Conservation (phyloP, 2,797 vertebrate species). For the Chelonia mydas region DNA sequence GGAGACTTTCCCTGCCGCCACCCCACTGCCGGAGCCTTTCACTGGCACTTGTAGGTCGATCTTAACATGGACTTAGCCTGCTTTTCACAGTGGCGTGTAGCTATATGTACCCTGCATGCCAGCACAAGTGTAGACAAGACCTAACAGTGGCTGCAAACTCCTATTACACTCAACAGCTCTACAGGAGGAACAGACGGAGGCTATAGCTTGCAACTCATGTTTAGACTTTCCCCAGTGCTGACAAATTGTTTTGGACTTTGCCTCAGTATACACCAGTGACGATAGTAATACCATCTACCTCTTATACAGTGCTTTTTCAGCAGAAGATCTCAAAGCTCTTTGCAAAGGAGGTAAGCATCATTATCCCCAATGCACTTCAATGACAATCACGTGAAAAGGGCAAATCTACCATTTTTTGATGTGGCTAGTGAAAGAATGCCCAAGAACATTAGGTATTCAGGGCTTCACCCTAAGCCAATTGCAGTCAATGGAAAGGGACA, state of each 20-base stretch:
- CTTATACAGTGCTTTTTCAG: neutral
- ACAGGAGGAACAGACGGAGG: neutral
- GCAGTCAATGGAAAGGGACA: neutral
- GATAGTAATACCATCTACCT: neutral
- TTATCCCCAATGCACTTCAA: neutral
- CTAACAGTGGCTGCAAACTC: accelerated
- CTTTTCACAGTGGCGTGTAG: too few relatives aligned
- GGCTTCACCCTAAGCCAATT: neutral
- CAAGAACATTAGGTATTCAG: accelerated
- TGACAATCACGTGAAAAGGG: accelerated
- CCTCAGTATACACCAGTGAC: neutral
- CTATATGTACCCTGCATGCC: too few relatives aligned
- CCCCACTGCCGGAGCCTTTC: too few relatives aligned
- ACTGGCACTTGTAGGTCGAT: too few relatives aligned
- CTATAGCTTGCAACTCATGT: too few relatives aligned
- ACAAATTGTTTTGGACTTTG: neutral
- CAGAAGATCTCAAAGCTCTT: neutral
- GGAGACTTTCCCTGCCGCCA: too few relatives aligned
- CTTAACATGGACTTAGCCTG: too few relatives aligned
- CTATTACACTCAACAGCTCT: accelerated
- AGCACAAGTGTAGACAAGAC: neutral
- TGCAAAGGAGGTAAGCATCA: neutral
- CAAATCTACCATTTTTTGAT: neutral
- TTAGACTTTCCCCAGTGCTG: neutral
- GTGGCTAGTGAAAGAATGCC: neutral